A percentile compares a stretch with the other conserved stretches of the same genome.
Conservation (phyloP, 2,113 vertebrate species). For the Sterrhoptilus dennistouni region DNA sequence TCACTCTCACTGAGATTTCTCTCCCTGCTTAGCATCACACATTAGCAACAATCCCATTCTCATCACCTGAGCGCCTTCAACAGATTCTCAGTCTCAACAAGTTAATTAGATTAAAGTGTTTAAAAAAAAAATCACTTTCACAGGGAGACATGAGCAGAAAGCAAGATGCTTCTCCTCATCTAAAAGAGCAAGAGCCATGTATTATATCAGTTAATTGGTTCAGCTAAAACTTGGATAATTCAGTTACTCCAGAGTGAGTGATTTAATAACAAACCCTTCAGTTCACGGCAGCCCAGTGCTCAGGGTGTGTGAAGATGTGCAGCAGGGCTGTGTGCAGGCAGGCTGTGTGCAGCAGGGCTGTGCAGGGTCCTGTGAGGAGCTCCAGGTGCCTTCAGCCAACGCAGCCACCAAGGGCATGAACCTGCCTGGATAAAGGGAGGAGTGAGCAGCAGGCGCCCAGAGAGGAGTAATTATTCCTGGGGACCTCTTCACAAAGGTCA, state of each 20-base stretch:
- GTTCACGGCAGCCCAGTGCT: neutral
- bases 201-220: constrained; percentile 46
- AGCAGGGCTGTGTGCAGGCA: neutral
- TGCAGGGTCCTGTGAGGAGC: neutral
- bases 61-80: neutral
- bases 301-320: neutral
- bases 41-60: neutral
- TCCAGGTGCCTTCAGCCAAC: neutral
- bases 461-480: neutral
- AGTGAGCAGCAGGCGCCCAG: neutral
- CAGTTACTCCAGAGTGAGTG: neutral
- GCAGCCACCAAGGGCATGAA: neutral
- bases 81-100: neutral
- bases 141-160: neutral
- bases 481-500: neutral
- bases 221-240: neutral
- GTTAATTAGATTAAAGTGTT: constrained; percentile 41
- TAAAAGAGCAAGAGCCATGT: neutral
- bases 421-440: neutral
- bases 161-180: neutral
- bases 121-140: neutral
- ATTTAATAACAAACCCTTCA: neutral
- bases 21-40: neutral
- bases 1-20: neutral
- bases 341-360: neutral